These are phyloP conservation scores for Arizona elegans DNA, from an alignment of 2,113 vertebrate genomes.

Conservation along the genomic window DNA sequence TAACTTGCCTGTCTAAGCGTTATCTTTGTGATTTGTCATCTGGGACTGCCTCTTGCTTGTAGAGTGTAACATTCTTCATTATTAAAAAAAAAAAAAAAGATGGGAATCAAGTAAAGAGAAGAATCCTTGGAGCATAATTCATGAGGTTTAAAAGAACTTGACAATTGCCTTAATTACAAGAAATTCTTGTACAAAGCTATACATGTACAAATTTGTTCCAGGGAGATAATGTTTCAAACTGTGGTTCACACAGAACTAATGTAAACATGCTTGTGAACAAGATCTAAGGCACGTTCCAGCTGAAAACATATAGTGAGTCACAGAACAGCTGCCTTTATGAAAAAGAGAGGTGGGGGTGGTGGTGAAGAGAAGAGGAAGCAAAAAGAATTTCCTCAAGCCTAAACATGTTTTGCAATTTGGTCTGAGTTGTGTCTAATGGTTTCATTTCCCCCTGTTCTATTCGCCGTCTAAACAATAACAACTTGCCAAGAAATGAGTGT, in stretches of 20 bases:
- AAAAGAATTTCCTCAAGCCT: background rate
- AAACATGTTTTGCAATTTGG: rapidly evolving
- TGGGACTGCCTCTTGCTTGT: background rate
- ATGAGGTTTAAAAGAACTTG: background rate
- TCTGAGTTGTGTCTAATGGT: slow-evolving; percentile 16
- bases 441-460: slow-evolving; percentile 14
- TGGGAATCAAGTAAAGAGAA: slow-evolving; percentile 10
- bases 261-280: slow-evolving; percentile 12
- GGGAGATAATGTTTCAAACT: slow-evolving; percentile 7
- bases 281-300: background rate
- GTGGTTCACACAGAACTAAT: background rate
- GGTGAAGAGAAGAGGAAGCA: background rate
- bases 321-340: background rate
- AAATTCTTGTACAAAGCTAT: slow-evolving; percentile 29
- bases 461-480: background rate
- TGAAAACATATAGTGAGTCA: background rate
- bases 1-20: background rate
- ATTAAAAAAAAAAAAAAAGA: slow-evolving; percentile 3
- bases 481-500: slow-evolving; percentile 23
- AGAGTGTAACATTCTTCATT: slow-evolving; percentile 1
- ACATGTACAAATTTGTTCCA: background rate
- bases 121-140: background rate
- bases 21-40: background rate
- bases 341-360: background rate
- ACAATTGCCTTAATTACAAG: background rate